Conservation (phyloP, 2,888 invertebrate genomes). For the Pogonocherus hispidulus region DNA sequence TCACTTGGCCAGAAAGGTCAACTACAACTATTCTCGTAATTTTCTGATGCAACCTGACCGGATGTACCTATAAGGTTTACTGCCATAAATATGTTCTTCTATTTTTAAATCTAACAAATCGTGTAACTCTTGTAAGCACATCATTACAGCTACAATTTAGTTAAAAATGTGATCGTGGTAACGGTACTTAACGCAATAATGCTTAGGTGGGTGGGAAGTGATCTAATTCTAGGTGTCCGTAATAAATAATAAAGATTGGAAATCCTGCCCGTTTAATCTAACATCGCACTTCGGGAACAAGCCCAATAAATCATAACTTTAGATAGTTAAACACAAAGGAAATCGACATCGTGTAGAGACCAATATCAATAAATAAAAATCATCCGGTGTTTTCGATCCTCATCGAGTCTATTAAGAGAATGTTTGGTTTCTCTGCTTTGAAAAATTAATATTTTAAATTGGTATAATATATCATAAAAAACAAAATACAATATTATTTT, state of each 20-base stretch:
- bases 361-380: not conserved
- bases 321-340: constrained; percentile 4
- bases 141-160: not conserved
- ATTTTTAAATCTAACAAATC: too few species aligned
- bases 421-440: too few species aligned
- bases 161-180: not conserved
- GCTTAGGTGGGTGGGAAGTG: constrained; percentile 11
- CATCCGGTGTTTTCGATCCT: not conserved
- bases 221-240: constrained; percentile 13
- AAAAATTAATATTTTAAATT: too few species aligned
- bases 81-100: too few species aligned
- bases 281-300: constrained; percentile 1
- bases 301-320: constrained; percentile 7
- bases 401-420: too few species aligned
- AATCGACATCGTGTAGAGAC: constrained; percentile 6
- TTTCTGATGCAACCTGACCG: too few species aligned
- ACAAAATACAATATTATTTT: too few species aligned
- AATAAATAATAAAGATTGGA: constrained; percentile 10
- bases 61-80: too few species aligned
- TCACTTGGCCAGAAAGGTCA: too few species aligned
- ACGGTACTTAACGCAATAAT: constrained; percentile 12
- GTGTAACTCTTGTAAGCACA: too few species aligned
- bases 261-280: constrained; percentile 13
- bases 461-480: too few species aligned
- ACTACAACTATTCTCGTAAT: too few species aligned